A percentile compares a stretch with the other conserved stretches of the same genome.
Conservation (phyloP, 2,113 vertebrate genomes). For the Calidris pugnax region DNA sequence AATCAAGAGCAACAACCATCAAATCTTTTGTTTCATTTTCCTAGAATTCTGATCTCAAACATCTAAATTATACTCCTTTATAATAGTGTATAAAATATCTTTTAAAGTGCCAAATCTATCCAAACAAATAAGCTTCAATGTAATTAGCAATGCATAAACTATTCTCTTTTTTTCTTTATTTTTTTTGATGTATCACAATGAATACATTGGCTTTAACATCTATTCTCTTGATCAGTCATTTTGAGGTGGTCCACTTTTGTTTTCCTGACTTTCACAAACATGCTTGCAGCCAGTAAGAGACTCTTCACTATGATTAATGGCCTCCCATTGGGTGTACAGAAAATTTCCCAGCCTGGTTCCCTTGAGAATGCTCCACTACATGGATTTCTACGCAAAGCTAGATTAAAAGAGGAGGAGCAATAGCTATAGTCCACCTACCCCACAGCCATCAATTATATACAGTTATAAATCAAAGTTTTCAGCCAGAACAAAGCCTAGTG, state of each 20-base stretch:
- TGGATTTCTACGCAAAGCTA: constrained; percentile 82
- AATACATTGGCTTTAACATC: constrained; percentile 76
- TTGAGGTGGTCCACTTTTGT: constrained; percentile 81
- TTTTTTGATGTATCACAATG: constrained; percentile 60
- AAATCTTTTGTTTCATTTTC: neutral
- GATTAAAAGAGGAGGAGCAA: constrained; percentile 85
- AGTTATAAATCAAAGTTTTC: constrained; percentile 86
- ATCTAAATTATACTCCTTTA: neutral
- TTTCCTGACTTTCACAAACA: constrained; percentile 80
- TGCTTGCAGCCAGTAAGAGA: constrained; percentile 70
- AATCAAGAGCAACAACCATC: neutral
- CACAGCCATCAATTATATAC: constrained; percentile 81
- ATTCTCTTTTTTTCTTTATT: neutral
- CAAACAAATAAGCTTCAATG: neutral
- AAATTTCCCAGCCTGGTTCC: constrained; percentile 82
- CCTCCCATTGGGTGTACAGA: constrained; percentile 81
- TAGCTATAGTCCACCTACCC: constrained; percentile 78
- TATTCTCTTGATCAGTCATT: constrained; percentile 74
- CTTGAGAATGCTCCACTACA: constrained; percentile 79
- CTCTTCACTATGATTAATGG: constrained; percentile 81
- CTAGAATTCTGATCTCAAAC: neutral
- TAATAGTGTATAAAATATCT: neutral
- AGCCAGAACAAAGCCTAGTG: constrained; percentile 79
- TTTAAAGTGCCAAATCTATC: neutral
- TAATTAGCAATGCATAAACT: constrained; percentile 8